These are phyloP conservation scores for Vidua chalybeata DNA, from an alignment of 2,113 vertebrate species.

Conservation along the genomic window DNA sequence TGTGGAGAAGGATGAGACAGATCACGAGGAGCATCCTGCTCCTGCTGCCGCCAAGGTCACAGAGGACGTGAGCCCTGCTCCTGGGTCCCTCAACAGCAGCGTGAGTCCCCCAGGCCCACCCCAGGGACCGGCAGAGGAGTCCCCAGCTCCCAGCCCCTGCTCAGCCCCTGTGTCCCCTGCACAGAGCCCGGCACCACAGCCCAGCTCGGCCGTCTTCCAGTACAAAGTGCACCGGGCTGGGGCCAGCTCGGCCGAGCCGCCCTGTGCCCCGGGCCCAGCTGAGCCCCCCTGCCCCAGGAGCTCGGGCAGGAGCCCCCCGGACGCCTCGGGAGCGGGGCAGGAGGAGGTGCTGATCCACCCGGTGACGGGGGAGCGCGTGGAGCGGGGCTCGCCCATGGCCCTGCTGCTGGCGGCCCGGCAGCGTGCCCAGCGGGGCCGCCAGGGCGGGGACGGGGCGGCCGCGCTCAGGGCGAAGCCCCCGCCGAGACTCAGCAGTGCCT, in stretches of 20 bases:
- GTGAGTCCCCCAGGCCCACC: neutral
- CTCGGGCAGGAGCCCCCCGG: neutral
- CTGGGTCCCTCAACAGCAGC: accelerated
- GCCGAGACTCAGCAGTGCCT: neutral
- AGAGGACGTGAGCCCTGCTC: neutral
- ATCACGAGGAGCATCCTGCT: neutral
- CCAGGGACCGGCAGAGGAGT: neutral
- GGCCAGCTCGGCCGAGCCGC: neutral
- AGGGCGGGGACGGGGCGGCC: neutral
- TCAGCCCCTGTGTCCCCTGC: neutral
- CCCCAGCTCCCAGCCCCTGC: neutral
- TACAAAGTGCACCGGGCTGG: slow-evolving; percentile 64
- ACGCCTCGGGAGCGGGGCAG: accelerated
- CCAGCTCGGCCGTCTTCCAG: neutral
- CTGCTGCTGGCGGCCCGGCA: slow-evolving; percentile 89
- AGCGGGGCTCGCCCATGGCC: slow-evolving; percentile 84
- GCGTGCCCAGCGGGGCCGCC: slow-evolving; percentile 79
- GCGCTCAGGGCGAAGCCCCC: accelerated
- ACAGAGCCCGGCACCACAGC: neutral
- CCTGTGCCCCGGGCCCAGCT: accelerated
- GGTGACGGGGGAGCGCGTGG: slow-evolving; percentile 69
- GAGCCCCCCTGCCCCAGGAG: accelerated
- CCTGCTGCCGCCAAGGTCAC: neutral
- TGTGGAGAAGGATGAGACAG: neutral
- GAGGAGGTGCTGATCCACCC: slow-evolving; percentile 67